A percentile compares a stretch with the other conserved stretches of the same genome.
These are phyloP conservation scores for Poliocrania exsul DNA, from an alignment of 2,797 vertebrate species.

Conservation along the genomic window DNA sequence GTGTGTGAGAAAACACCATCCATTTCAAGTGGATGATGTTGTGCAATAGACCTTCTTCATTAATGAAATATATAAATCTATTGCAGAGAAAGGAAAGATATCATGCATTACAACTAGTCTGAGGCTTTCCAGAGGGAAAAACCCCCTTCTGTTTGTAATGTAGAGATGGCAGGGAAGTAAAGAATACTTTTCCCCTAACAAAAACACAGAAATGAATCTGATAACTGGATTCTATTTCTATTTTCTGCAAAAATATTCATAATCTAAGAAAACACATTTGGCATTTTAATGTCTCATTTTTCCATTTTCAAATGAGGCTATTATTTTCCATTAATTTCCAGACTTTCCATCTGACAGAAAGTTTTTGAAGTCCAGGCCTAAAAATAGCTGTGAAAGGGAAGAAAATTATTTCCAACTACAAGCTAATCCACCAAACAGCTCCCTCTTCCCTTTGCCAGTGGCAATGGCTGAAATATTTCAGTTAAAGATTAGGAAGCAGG, in stretches of 20 bases:
- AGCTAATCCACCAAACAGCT: neutral
- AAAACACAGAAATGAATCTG: neutral
- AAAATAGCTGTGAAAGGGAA: neutral
- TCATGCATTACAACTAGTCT: neutral
- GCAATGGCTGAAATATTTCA: neutral
- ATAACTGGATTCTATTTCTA: neutral
- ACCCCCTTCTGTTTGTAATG: neutral
- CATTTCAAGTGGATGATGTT: neutral
- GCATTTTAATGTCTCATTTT: neutral
- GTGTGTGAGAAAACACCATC: neutral
- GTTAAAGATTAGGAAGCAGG: neutral
- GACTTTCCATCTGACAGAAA: neutral
- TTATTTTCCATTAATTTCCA: slow-evolving; percentile 4
- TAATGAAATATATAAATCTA: neutral
- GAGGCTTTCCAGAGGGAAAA: neutral
- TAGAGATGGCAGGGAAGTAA: neutral
- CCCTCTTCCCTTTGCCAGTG: neutral
- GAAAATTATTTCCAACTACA: neutral
- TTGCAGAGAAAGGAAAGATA: neutral
- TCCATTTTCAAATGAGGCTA: neutral
- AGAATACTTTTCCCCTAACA: neutral
- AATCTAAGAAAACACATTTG: neutral
- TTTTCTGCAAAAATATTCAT: neutral
- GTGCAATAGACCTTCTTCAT: neutral
- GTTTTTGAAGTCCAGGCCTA: neutral